phyloP scores from a whole-genome alignment of 2,113 vertebrate genomes.

The Halichoerus grypus region DNA sequence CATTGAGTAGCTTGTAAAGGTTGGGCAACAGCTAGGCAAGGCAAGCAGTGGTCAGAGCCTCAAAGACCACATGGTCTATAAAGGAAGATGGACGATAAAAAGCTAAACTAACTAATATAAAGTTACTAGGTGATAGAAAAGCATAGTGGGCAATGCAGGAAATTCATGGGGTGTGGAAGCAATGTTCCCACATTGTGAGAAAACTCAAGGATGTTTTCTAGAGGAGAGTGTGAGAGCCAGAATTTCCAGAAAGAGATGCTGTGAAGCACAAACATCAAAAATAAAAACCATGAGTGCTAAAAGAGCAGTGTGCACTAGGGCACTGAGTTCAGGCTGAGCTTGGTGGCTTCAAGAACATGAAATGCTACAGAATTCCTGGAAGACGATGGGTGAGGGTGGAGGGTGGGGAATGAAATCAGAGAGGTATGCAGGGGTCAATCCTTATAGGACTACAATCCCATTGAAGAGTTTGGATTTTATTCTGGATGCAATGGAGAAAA shows the following conservation, averaged over 20 bases:
- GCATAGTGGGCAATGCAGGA: background rate
- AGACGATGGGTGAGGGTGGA: accelerated
- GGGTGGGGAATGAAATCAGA: too few relatives aligned
- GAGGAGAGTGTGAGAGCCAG: background rate
- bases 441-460: accelerated
- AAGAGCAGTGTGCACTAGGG: background rate
- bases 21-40: background rate
- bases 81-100: background rate
- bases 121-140: background rate
- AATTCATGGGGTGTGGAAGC: accelerated
- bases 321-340: background rate
- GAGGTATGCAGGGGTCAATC: background rate
- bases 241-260: accelerated
- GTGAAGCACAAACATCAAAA: background rate
- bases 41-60: background rate
- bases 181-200: background rate
- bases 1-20: background rate
- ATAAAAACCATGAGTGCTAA: background rate
- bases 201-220: too few relatives aligned
- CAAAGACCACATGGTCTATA: background rate
- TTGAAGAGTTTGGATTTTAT: background rate
- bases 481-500: background rate
- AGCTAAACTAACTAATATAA: background rate
- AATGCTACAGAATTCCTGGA: background rate
- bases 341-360: background rate